Evolutionary conservation across 2,113 vertebrate species (phyloP).

Genomic region (Vulpes ferrilata): DNA sequence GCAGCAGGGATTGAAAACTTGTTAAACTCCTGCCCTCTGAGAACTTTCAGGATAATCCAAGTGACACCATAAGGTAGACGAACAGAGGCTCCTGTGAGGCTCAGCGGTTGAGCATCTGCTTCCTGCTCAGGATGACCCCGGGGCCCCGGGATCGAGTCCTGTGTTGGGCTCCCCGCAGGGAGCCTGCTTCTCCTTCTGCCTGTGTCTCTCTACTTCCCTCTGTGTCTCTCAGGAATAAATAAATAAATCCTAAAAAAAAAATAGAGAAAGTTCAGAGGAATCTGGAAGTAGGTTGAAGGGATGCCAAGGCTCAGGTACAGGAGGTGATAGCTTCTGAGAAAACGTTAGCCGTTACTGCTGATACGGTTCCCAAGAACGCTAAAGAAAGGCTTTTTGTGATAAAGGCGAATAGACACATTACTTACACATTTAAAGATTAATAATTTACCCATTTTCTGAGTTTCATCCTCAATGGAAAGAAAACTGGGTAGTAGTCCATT

Average conservation of each 20-base stretch:
- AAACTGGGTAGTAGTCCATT: not conserved
- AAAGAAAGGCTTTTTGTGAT: not conserved
- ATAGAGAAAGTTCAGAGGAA: not conserved
- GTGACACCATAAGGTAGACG: not conserved
- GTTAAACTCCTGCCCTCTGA: not conserved
- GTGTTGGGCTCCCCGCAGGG: too few species aligned
- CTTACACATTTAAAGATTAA: not conserved
- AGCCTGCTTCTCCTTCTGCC: too few species aligned
- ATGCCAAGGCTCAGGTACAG: not conserved
- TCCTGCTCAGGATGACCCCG: too few species aligned
- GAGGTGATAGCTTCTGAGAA: not conserved
- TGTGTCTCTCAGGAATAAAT: too few species aligned
- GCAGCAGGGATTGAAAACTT: not conserved
- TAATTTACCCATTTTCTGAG: not conserved
- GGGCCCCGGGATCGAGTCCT: too few species aligned
- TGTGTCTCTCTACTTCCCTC: too few species aligned
- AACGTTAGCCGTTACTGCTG: not conserved
- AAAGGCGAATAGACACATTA: slow-evolving; percentile 31
- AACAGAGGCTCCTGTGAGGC: too few species aligned
- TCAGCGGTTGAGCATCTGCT: too few species aligned
- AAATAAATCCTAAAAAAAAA: too few species aligned
- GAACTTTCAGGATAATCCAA: not conserved
- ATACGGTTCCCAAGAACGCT: not conserved
- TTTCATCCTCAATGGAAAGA: not conserved
- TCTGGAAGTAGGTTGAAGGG: not conserved